Conservation (phyloP, 1,140 invertebrate genomes). For the Acromyrmex heyeri region DNA sequence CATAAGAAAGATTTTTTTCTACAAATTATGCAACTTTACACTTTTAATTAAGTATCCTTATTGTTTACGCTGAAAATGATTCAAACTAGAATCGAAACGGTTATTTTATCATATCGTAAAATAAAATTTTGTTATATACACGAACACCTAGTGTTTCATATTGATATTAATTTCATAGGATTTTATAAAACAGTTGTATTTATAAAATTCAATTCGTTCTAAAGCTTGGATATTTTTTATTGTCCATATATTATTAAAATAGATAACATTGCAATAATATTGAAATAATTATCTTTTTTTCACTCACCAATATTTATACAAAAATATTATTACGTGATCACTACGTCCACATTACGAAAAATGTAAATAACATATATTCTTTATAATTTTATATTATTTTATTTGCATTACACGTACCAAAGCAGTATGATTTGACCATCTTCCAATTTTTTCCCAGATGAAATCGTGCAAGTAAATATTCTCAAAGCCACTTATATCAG, state of each 20-base stretch:
- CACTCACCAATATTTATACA: background rate
- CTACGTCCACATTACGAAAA: background rate
- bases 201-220: background rate
- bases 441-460: constrained; percentile 88
- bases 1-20: too few species aligned
- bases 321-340: background rate
- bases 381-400: constrained; percentile 20
- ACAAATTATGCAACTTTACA: too few species aligned
- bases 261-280: background rate
- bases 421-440: constrained; percentile 88
- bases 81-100: too few species aligned
- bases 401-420: constrained; percentile 85
- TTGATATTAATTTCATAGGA: too few species aligned
- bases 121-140: too few species aligned
- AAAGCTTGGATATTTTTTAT: background rate
- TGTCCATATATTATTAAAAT: background rate
- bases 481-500: constrained; percentile 59
- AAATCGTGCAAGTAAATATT: constrained; percentile 86
- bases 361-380: background rate
- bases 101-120: too few species aligned
- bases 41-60: too few species aligned
- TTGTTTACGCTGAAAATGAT: too few species aligned
- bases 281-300: background rate
- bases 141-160: too few species aligned
- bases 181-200: too few species aligned